A percentile compares a stretch with the other conserved stretches of the same genome.
Conservation (phyloP, 2,888 invertebrate genomes). For the Meteorus colon region DNA sequence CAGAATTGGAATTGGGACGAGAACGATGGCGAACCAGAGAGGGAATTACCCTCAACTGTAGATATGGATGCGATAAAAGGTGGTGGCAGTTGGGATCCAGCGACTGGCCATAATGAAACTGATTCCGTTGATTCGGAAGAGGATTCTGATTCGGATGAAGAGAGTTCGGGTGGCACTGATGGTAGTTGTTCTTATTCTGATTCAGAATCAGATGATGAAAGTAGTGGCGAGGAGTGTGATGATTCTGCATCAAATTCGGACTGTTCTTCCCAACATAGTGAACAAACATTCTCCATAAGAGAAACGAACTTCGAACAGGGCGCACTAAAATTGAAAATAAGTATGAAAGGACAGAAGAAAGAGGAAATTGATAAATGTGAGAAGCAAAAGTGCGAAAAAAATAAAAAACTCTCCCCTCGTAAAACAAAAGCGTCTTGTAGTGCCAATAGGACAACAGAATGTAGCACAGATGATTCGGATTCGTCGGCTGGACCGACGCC, state of each 20-base stretch:
- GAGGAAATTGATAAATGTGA: slow-evolving; percentile 65
- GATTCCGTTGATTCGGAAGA: slow-evolving; percentile 73
- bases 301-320: slow-evolving; percentile 75
- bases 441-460: slow-evolving; percentile 52
- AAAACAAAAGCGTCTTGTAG: slow-evolving; percentile 49
- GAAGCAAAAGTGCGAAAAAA: slow-evolving; percentile 63
- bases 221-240: slow-evolving; percentile 64
- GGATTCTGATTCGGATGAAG: slow-evolving; percentile 73
- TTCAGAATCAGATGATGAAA: slow-evolving; percentile 71
- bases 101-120: slow-evolving; percentile 68
- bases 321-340: slow-evolving; percentile 74
- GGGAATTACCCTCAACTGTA: slow-evolving; percentile 79
- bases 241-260: slow-evolving; percentile 73
- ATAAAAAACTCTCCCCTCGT: slow-evolving; percentile 57
- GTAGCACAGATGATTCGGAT: slow-evolving; percentile 69
- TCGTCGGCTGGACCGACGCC: slow-evolving; percentile 58
- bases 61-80: slow-evolving; percentile 81
- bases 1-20: slow-evolving; percentile 72
- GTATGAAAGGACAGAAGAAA: slow-evolving; percentile 72
- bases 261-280: slow-evolving; percentile 74
- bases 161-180: slow-evolving; percentile 71
- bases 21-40: slow-evolving; percentile 78
- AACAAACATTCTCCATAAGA: slow-evolving; percentile 74
- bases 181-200: slow-evolving; percentile 72
- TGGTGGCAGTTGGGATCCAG: slow-evolving; percentile 72